Percentiles rank a stretch among this genome's conserved stretches.
Conservation (phyloP, 1,140 invertebrate genomes). For the Venustaconcha ellipsiformis region DNA sequence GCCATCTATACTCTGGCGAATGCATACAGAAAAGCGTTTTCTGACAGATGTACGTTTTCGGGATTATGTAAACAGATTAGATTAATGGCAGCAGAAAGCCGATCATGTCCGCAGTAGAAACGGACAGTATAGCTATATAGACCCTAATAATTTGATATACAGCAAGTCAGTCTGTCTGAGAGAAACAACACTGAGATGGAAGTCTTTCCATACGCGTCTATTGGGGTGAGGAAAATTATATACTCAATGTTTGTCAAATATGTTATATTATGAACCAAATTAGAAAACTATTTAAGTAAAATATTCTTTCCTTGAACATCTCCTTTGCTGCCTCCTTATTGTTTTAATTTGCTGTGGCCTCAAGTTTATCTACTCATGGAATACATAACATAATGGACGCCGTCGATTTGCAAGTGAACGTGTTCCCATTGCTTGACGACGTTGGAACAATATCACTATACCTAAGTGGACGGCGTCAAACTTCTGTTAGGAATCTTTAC, state of each 20-base stretch:
- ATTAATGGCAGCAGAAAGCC: not conserved
- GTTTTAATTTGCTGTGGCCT: too few species aligned
- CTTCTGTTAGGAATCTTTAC: constrained; percentile 61
- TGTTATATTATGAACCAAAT: too few species aligned
- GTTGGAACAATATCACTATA: constrained; percentile 15
- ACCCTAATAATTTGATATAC: not conserved
- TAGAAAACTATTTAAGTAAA: too few species aligned
- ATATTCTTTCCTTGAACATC: too few species aligned
- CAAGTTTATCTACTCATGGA: too few species aligned
- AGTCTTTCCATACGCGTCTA: not conserved
- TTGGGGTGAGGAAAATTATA: constrained; percentile 13
- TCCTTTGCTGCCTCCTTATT: too few species aligned
- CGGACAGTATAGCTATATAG: constrained; percentile 23
- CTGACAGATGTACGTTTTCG: not conserved
- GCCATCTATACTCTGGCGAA: constrained; percentile 17
- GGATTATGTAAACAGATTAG: not conserved
- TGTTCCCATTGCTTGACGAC: too few species aligned
- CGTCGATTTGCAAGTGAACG: too few species aligned
- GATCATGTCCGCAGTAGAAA: not conserved
- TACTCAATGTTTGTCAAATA: not conserved
- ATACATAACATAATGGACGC: constrained; percentile 12
- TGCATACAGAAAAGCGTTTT: not conserved
- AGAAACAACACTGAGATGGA: too few species aligned
- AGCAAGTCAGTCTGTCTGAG: not conserved
- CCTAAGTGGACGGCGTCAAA: constrained; percentile 43